A percentile compares a stretch with the other conserved stretches of the same genome.
These are phyloP conservation scores for Corapipo altera DNA, from an alignment of 2,113 vertebrate genomes.

Conservation along the genomic window DNA sequence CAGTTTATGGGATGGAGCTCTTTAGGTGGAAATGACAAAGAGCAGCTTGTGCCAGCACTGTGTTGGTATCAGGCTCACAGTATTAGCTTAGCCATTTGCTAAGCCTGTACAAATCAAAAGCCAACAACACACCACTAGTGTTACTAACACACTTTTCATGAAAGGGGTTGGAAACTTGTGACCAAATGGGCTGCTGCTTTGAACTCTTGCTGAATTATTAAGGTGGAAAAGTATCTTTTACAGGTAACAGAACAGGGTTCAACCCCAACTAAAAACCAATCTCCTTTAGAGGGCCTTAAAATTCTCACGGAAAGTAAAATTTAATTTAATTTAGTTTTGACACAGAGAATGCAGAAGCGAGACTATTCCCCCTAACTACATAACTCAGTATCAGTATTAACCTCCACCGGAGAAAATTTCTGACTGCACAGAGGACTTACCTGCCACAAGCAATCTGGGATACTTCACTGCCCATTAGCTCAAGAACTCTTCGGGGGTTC, in stretches of 20 bases:
- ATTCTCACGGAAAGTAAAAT: neutral
- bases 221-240: neutral
- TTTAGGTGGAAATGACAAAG: neutral
- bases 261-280: neutral
- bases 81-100: neutral
- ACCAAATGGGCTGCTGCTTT: neutral
- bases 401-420: neutral
- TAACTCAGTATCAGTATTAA: neutral
- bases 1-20: neutral
- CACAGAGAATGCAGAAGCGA: neutral
- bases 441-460: constrained; percentile 91
- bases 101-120: neutral
- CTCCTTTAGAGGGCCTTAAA: neutral
- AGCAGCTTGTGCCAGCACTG: neutral
- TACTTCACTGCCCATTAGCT: constrained; percentile 91
- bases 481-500: constrained; percentile 87
- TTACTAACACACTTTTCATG: neutral
- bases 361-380: neutral
- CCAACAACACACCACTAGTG: neutral
- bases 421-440: constrained; percentile 63
- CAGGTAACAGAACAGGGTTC: neutral
- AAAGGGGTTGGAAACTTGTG: neutral
- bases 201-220: neutral
- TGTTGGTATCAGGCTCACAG: neutral
- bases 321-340: neutral